These are phyloP conservation scores for Corythornis vintsioides DNA, from an alignment of 2,113 vertebrate genomes.

Conservation along the genomic window DNA sequence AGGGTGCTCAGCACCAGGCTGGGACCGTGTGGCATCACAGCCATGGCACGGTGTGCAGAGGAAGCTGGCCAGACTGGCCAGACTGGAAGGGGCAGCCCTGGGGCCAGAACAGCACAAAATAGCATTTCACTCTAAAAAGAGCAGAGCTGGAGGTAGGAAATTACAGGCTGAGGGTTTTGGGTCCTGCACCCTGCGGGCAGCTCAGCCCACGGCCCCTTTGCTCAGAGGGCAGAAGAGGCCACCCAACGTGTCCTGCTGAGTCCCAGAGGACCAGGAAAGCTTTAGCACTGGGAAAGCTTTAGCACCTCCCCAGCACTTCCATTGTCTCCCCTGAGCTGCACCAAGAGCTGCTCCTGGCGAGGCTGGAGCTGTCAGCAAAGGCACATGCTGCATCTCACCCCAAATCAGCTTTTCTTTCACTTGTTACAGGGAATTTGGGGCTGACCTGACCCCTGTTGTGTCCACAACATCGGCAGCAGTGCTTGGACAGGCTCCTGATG, in stretches of 20 bases:
- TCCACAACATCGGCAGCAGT: rapidly evolving
- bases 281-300: background rate
- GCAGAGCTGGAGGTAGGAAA: conserved; percentile 45
- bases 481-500: background rate
- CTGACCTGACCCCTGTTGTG: rapidly evolving
- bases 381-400: background rate
- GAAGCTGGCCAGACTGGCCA: background rate
- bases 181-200: background rate
- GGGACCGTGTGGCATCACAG: background rate
- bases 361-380: background rate
- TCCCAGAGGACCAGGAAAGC: background rate
- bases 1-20: rapidly evolving
- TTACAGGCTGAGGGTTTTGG: background rate
- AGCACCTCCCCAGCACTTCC: background rate
- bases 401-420: background rate
- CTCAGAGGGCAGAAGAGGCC: background rate
- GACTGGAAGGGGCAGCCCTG: background rate
- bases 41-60: background rate
- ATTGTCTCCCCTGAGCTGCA: background rate
- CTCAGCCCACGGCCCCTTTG: background rate
- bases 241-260: background rate
- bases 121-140: conserved; percentile 52
- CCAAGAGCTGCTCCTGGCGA: background rate
- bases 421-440: background rate
- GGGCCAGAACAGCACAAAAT: background rate